phyloP scores from a whole-genome alignment of 2,113 vertebrate species.

The Turdus rufiventris region DNA sequence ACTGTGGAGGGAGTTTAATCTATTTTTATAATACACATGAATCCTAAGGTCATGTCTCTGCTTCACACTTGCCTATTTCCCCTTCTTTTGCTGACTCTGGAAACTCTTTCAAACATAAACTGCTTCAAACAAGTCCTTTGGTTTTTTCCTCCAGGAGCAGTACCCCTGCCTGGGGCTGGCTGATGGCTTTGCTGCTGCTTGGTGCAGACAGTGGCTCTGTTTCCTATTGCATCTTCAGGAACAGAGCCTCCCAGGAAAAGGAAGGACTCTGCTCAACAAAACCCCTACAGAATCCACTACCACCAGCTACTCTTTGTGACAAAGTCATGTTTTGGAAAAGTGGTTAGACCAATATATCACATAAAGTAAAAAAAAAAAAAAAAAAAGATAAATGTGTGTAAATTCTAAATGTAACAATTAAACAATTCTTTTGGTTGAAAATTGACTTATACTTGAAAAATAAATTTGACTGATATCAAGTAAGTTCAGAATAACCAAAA shows the following conservation, averaged over 20 bases:
- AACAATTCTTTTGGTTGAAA: neutral
- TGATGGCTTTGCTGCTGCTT: neutral
- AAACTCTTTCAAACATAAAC: neutral
- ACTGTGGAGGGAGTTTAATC: neutral
- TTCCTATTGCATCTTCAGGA: neutral
- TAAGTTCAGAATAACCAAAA: neutral
- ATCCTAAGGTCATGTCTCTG: neutral
- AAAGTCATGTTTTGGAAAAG: neutral
- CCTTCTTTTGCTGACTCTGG: neutral
- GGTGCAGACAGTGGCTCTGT: neutral
- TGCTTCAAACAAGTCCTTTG: neutral
- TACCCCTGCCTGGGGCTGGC: neutral
- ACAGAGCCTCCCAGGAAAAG: neutral
- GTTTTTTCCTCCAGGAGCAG: neutral
- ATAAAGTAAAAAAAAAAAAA: neutral
- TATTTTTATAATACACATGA: neutral
- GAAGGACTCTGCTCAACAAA: neutral
- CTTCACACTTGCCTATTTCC: neutral
- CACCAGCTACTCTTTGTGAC: neutral
- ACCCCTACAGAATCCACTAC: neutral
- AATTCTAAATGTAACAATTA: neutral
- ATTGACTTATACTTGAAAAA: neutral
- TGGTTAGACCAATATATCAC: neutral
- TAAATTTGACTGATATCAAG: neutral
- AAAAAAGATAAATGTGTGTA: neutral